Base-by-base conservation (phyloP, 2,797 vertebrate genomes). In the Sebastes nivosus region DNA sequence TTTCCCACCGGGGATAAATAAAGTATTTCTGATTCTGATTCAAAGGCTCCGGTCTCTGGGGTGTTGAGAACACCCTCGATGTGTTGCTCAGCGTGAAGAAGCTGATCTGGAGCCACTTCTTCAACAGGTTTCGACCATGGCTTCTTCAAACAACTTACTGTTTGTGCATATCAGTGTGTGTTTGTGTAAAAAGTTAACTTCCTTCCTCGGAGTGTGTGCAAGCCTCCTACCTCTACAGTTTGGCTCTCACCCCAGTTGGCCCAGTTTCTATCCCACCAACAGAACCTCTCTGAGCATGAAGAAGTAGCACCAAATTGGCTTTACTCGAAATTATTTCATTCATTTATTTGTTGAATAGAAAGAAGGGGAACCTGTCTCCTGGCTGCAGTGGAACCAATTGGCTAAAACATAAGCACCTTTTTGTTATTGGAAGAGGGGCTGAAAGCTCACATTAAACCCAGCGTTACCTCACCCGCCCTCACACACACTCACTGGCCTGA, bases 381-480 rank as follows among this genome's bases (percentile, higher is more conserved):
- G 52, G 72, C 82, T 77, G 71, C 86, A 78, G 42, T 50, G 84
- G 90, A 93, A 92, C 89, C 82, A 85, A 91, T 84, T 16, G 88
- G 85, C 85, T 92, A 79, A 91, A 93, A 81, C 73, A 87, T 90
- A 92, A 92, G 88, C 81, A 89, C 87, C 87, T 92, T 94, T 87
- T 77, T 79, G 78, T 78, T 75, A 30, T 14, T 79, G 73, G 64
- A 50, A 38, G 32, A 20, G 71, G 65, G 24, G 38, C 64, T 52
- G 67, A 74, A 75, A 84, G 80, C 85, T 80, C 80, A 73, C 69
- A 29, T 70, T 93, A 87, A 91, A 89, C 84, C 82, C 80, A 79
- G 6, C 42, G 27, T 79, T 80, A 90, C 90, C 88, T 83, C 72
- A 36, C 25, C 20, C 32, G 22, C 30, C 57, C 83, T 60, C 70